phyloP scores from a whole-genome alignment of 2,113 vertebrate species.

The Cygnus buccinator region DNA sequence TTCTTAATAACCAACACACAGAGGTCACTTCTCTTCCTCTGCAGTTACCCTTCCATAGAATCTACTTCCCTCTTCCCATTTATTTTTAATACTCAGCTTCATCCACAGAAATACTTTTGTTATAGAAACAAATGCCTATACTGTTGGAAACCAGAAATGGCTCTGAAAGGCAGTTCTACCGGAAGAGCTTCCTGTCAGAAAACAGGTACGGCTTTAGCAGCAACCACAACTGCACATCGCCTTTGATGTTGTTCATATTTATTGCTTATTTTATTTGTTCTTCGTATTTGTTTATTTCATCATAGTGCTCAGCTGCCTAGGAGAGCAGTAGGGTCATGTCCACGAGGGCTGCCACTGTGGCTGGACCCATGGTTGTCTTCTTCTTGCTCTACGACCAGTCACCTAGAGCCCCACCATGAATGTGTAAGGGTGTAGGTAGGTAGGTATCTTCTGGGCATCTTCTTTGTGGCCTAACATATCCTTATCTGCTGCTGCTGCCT shows the following conservation, averaged over 20 bases:
- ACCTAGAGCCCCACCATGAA: neutral
- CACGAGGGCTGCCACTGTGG: neutral
- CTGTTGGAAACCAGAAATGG: neutral
- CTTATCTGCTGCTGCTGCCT: neutral
- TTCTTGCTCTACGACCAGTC: neutral
- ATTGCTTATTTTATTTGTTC: neutral
- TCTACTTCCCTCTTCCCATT: constrained; percentile 25
- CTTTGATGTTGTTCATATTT: constrained; percentile 30
- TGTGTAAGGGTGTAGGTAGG: neutral
- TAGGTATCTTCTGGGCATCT: neutral
- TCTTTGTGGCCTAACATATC: neutral
- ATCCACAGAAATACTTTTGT: neutral
- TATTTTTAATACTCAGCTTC: constrained; percentile 33
- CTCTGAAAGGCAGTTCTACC: neutral
- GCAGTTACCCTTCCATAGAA: neutral
- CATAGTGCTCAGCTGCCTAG: neutral
- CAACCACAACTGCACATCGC: neutral
- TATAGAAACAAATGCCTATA: constrained; percentile 24
- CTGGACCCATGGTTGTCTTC: neutral
- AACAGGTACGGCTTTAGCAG: constrained; percentile 5
- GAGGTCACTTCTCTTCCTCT: constrained; percentile 36
- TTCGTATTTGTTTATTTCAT: constrained; percentile 10
- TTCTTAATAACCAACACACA: neutral
- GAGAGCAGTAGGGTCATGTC: neutral
- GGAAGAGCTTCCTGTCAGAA: constrained; percentile 53